phyloP scores from a whole-genome alignment of 2,113 vertebrate species.

The Vicugna pacos region DNA sequence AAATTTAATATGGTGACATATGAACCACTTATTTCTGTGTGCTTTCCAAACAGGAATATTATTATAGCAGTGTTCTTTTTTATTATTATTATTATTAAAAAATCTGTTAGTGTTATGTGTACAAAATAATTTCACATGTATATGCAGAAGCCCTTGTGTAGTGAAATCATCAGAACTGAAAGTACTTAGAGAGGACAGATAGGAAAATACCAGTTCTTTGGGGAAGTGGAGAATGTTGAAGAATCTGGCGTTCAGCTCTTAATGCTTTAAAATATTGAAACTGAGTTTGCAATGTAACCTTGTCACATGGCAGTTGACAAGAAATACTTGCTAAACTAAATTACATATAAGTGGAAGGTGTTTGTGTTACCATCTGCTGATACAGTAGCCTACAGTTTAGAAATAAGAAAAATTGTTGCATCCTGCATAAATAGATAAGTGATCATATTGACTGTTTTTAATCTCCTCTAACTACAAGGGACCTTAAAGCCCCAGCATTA shows the following conservation, averaged over 20 bases:
- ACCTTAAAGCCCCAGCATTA: background rate
- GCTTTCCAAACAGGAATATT: constrained; percentile 56
- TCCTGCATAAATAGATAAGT: background rate
- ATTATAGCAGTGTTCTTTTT: constrained; percentile 62
- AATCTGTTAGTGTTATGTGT: constrained; percentile 66
- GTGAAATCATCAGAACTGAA: background rate
- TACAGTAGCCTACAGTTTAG: background rate
- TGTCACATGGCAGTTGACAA: background rate
- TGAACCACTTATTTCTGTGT: constrained; percentile 59
- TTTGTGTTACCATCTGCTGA: background rate
- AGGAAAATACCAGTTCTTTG: background rate
- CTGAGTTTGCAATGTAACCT: background rate
- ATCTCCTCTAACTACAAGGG: background rate
- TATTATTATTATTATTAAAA: background rate
- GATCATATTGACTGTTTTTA: background rate
- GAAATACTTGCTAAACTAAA: background rate
- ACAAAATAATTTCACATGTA: background rate
- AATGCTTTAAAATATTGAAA: background rate
- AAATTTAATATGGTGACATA: constrained; percentile 56
- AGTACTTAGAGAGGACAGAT: background rate
- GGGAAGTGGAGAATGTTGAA: background rate
- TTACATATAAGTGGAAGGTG: background rate
- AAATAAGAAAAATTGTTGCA: background rate
- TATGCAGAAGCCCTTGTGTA: background rate
- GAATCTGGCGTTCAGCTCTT: background rate